These are phyloP conservation scores for Alcedo atthis DNA, from an alignment of 2,797 vertebrate genomes.

Conservation along the genomic window DNA sequence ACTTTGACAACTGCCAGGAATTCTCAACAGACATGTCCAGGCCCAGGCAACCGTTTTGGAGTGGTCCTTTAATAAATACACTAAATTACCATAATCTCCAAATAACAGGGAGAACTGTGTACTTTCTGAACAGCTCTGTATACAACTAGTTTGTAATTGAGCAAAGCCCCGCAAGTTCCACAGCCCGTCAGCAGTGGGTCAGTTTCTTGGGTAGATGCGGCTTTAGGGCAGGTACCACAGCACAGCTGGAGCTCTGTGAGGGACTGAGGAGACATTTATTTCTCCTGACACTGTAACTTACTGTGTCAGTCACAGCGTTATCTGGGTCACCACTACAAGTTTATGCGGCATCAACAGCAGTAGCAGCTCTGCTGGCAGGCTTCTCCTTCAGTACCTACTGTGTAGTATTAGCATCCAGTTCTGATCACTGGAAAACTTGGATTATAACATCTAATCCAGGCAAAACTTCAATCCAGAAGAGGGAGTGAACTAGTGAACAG, in stretches of 20 bases:
- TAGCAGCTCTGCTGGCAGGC: background rate
- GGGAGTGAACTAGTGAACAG: background rate
- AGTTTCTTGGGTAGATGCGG: background rate
- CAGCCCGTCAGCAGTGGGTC: background rate
- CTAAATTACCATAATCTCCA: background rate
- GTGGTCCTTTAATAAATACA: background rate
- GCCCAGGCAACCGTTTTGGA: background rate
- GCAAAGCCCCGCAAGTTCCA: background rate
- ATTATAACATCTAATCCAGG: background rate
- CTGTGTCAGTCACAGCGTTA: conserved; percentile 62
- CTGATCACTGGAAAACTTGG: background rate
- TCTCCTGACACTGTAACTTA: conserved; percentile 60
- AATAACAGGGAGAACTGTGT: background rate
- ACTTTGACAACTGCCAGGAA: background rate
- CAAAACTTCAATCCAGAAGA: background rate
- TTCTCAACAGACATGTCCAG: background rate
- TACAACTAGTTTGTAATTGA: background rate
- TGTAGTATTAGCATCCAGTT: background rate
- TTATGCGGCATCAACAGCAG: background rate
- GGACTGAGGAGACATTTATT: conserved; percentile 58
- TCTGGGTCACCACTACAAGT: conserved; percentile 60
- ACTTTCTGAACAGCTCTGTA: background rate
- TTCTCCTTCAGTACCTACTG: background rate
- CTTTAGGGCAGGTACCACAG: conserved; percentile 38
- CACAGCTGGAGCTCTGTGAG: conserved; percentile 58